These are phyloP conservation scores for Cephus nigrinus DNA, from an alignment of 2,888 invertebrate genomes.

Conservation along the genomic window DNA sequence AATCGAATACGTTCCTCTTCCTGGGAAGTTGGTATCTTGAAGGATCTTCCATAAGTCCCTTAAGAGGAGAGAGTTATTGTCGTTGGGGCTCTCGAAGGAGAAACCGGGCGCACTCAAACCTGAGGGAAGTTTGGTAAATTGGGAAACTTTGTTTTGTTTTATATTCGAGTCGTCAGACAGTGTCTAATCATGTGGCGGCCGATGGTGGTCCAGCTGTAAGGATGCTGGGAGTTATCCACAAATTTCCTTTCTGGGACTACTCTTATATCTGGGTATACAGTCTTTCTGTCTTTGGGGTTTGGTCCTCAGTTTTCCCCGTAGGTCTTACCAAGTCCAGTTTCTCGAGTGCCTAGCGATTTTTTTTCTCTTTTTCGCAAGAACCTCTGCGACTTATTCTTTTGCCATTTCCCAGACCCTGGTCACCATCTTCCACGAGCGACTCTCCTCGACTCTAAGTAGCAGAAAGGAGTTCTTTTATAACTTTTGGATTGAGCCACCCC, in stretches of 20 bases:
- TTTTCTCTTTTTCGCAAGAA: conserved; percentile 22
- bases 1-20: background rate
- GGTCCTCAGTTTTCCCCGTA: background rate
- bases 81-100: background rate
- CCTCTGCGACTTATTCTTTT: conserved; percentile 3
- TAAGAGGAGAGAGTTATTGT: background rate
- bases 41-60: background rate
- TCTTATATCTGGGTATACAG: background rate
- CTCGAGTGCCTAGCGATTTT: conserved; percentile 22
- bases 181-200: conserved; percentile 3
- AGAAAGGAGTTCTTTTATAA: conserved; percentile 41
- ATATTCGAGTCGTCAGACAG: conserved; percentile 19
- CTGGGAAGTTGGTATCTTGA: background rate
- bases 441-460: conserved; percentile 29
- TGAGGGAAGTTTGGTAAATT: conserved; percentile 33
- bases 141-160: conserved; percentile 35
- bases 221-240: background rate
- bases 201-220: background rate
- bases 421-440: conserved; percentile 7
- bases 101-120: background rate
- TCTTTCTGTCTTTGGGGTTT: background rate
- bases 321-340: conserved; percentile 10
- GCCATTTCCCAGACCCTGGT: conserved; percentile 12
- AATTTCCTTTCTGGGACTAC: background rate
- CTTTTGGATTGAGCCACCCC: conserved; percentile 34